Evolutionary conservation across 2,888 invertebrate genomes (phyloP), one percentile per base, ranked within the genome.

Genomic region (Lepas anatifera): DNA sequence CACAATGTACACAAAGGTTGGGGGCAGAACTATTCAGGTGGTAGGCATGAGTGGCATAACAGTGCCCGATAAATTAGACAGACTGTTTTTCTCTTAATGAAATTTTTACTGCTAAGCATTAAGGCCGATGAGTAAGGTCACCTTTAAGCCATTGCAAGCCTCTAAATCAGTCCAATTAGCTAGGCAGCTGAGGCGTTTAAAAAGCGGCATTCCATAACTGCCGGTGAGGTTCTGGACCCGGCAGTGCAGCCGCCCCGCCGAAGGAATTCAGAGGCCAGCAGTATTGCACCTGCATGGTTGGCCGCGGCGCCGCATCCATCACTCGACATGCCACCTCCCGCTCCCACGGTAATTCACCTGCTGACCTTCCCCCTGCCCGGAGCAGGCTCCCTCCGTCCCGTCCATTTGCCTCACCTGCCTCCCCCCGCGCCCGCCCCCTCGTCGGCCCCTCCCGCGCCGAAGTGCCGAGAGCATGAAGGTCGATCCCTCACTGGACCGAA

Each of bases 281-380:
- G 58, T 32, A 32, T 58, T 58, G 32, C 58, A 18, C 6, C 58
- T 18, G 11, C 29, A n/a, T n/a, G 4, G 1, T 13, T 16, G 32
- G 32, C 18, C 58, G 58, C 32, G 58, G 6, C 58, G 0, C 18
- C 3, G 8, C 58, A 58, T 58, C 18, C 22, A 58, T 58, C 32
- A 58, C 2, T n/a, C n/a, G n/a, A n/a, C 13, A 27, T 27, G 32
- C 18, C 10, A 22, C 58, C 58, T 22, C 18, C 18, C 18, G 18
- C 32, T 58, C 58, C 32, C 58, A 58, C 58, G 58, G 58, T 58
- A 58, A 58, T 58, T 32, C 58, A 32, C 58, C 58, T 58, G 58
- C 32, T 58, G 58, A 58, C 58, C 58, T 18, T 29, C 13, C 27
- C 50, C 50, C 27, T 50, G 11, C 50, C 50, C n/a, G n/a, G n/a